These are phyloP conservation scores for Archivesica marissinica DNA, from an alignment of 1,140 invertebrate genomes.

Conservation along the genomic window DNA sequence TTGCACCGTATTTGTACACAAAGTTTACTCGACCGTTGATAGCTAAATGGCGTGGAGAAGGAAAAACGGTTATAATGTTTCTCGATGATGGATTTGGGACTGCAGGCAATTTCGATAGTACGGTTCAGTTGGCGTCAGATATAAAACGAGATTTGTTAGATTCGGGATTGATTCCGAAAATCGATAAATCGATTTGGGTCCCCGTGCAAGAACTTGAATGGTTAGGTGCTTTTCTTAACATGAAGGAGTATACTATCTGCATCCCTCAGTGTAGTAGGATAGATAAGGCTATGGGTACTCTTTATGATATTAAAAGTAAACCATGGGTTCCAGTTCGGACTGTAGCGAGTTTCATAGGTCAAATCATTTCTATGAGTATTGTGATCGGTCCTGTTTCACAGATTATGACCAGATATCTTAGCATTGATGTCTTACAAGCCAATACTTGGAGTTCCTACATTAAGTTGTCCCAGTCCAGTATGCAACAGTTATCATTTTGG, in stretches of 20 bases:
- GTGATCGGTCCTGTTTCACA: conserved; percentile 29
- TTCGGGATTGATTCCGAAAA: background rate
- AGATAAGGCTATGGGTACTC: background rate
- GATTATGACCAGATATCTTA: conserved; percentile 47
- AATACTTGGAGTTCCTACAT: conserved; percentile 37
- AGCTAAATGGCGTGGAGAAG: conserved; percentile 50
- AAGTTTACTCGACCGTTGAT: conserved; percentile 41
- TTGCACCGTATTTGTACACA: conserved; percentile 49
- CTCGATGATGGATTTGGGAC: conserved; percentile 34
- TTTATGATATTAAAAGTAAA: background rate
- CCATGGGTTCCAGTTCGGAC: conserved; percentile 6
- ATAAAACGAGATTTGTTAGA: conserved; percentile 1
- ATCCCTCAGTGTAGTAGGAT: conserved; percentile 38
- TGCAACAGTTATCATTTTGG: conserved; percentile 26
- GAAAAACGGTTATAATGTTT: conserved; percentile 42
- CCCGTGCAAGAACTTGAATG: background rate
- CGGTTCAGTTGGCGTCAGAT: background rate
- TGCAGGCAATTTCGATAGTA: background rate
- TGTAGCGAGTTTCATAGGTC: conserved; percentile 37
- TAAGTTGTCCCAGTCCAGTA: background rate
- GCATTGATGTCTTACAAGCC: conserved; percentile 11
- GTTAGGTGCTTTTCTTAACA: background rate
- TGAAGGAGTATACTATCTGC: conserved; percentile 15
- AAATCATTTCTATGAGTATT: conserved; percentile 55
- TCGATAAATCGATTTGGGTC: conserved; percentile 1